A percentile compares a stretch with the other conserved stretches of the same genome.
These are phyloP conservation scores for Podarcis lilfordi DNA, from an alignment of 2,797 vertebrate genomes.

Conservation along the genomic window DNA sequence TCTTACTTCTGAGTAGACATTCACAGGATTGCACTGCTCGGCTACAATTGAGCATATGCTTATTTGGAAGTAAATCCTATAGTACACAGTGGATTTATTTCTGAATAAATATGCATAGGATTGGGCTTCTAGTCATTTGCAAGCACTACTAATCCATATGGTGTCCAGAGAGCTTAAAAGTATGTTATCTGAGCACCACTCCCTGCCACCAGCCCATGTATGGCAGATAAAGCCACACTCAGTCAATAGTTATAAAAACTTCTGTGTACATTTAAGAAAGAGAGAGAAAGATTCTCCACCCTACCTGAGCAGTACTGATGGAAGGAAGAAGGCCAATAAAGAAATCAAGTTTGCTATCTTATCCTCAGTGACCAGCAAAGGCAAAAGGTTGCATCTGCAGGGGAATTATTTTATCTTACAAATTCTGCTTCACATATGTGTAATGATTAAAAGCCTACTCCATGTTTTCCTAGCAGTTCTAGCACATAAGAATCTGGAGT, in stretches of 20 bases:
- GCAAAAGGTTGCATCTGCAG: not conserved
- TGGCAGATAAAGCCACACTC: constrained; percentile 10
- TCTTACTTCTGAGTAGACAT: not conserved
- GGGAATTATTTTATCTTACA: not conserved
- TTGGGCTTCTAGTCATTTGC: not conserved
- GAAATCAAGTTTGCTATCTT: not conserved
- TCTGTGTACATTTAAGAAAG: constrained; percentile 10
- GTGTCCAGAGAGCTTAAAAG: not conserved
- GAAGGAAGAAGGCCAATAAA: not conserved
- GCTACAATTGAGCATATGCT: not conserved
- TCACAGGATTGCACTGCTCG: not conserved
- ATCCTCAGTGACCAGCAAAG: not conserved
- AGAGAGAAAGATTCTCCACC: constrained; percentile 15
- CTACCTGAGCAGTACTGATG: not conserved
- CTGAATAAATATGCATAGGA: constrained; percentile 5
- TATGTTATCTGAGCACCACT: constrained; percentile 13
- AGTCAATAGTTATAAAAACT: constrained; percentile 1
- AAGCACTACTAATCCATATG: not conserved
- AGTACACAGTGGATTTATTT: not conserved
- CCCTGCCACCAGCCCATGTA: constrained; percentile 22
- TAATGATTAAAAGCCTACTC: not conserved
- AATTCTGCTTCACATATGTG: not conserved
- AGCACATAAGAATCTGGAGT: not conserved
- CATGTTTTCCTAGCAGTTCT: not conserved
- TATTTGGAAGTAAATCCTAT: not conserved